Base-by-base conservation (phyloP, 2,113 vertebrate genomes). In the Cisticola juncidis region DNA sequence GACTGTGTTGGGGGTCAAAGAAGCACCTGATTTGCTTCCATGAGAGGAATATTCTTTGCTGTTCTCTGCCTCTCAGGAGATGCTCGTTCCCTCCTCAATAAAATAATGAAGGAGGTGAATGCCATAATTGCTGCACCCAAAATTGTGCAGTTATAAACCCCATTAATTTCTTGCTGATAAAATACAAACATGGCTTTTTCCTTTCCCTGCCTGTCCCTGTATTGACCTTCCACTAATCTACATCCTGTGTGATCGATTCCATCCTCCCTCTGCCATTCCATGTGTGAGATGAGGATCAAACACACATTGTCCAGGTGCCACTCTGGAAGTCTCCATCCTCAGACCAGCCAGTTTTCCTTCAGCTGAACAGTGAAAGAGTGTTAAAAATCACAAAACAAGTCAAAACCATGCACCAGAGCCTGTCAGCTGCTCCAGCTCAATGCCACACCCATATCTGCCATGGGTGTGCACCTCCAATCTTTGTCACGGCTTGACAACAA, bases 211-310 rank as follows among this genome's bases (percentile, higher is more conserved):
- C 33, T 71, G n/a, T 14, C 42, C 58, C n/a, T 48, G 23, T 56
- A 88, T 12, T 90, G 90, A 83, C 71, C 89, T 90, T 88, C 61
- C 86, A 90, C 45, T 85, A 54, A 70, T 58, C 25, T 25, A 12
- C 36, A 56, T 35, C 66, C 72, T 2, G 0, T 18, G 8, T 7
- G 62, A 90, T 24, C 48, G 86, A 92, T 69, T 50, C 64, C 44
- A 31, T 33, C 74, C 57, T 36, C 7, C 1, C 66, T 81, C 65
- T 70, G 76, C 58, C 1, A 3, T 16, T 54, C 76, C 50, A 44
- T 0, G 0, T 14, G 9, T 5, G 25, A 22, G 53, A 65, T 10
- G 45, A 86, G 58, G 54, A 69, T 62, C 62, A 70, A 38, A 21
- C 54, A 45, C 44, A 14, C 15, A 0, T 36, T 57, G n/a, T 10